These are phyloP conservation scores for Hecatera dysodea DNA, from an alignment of 2,888 invertebrate genomes.

Conservation along the genomic window DNA sequence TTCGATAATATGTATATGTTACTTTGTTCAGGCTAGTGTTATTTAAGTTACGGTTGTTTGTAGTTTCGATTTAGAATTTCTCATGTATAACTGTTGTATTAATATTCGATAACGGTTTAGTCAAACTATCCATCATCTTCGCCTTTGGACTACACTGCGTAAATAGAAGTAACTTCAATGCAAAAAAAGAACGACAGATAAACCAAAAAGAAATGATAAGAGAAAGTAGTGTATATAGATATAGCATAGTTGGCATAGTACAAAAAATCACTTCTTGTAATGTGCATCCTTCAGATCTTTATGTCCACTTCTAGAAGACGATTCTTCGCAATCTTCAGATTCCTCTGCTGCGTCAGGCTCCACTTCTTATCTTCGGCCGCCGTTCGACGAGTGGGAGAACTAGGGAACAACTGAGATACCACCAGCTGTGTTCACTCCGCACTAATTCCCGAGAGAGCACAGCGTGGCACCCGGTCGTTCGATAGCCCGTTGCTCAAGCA, in stretches of 20 bases:
- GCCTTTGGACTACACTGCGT: background rate
- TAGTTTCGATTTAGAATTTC: background rate
- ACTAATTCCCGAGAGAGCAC: slow-evolving; percentile 96
- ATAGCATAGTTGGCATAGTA: background rate
- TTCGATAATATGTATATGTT: slow-evolving; percentile 15
- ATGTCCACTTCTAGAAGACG: background rate
- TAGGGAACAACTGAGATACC: slow-evolving; percentile 98
- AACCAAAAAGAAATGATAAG: background rate
- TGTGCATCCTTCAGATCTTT: background rate
- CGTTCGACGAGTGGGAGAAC: slow-evolving; percentile 77
- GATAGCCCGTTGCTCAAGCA: slow-evolving; percentile 80
- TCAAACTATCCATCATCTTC: background rate
- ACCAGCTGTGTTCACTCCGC: slow-evolving; percentile 99
- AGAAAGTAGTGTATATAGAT: too few relatives aligned
- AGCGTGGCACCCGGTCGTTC: slow-evolving; percentile 98
- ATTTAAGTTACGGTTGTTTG: background rate
- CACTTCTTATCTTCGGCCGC: slow-evolving; percentile 24
- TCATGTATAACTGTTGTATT: background rate
- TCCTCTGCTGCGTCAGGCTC: too few relatives aligned
- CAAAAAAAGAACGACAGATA: background rate
- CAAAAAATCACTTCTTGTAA: background rate
- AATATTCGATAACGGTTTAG: too few relatives aligned
- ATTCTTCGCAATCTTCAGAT: background rate
- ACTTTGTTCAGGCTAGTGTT: slow-evolving; percentile 1
- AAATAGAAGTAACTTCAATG: background rate